Evolutionary conservation across 2,888 invertebrate species (phyloP), one percentile per base, ranked within the genome.

Genomic region (Mimas tiliae): DNA sequence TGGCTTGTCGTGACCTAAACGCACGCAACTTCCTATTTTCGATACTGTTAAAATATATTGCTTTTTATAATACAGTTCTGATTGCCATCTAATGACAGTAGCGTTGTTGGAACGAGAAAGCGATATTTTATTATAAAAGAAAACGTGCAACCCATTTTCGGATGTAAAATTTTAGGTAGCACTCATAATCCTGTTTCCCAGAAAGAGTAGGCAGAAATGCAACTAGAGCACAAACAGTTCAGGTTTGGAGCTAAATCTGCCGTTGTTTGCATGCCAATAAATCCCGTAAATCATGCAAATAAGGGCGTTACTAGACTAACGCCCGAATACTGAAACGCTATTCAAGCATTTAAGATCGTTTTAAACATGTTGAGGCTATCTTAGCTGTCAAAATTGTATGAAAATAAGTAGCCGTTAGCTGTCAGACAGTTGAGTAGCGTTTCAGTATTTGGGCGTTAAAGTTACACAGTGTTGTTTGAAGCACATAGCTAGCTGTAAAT

Each of bases 51-150:
- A 69, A 72, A 69, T 74, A 73, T 73, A 69, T 73, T 68, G 12
- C 50, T 63, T n/a, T 72, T 73, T 70, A 69, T 73, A 73, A 70
- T 63, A 52, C 65, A 64, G 68, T 63, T 66, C 66, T 75, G 74
- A 75, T 67, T 72, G 73, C 71, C 77, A 74, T 75, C 75, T 70
- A 70, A 68, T 73, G 67, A 65, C 67, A 71, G 75, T 71, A 72
- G 73, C 73, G 76, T 69, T 67, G 65, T 76, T 69, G 42, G 58
- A 19, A 55, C 16, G 3, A 42, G 58, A 67, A 70, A 72, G 58
- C 19, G 11, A 19, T 19, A 58, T 58, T 55, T 38, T 16, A 53
- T 55, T 55, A 16, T 11, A 55, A 34, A 11, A 55, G 9, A 16
- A 16, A 38, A 16, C 38, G 34, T 55, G 38, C 55, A 9, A 38